These are phyloP conservation scores for Teleogryllus oceanicus DNA, from an alignment of 2,888 invertebrate species.

Conservation along the genomic window DNA sequence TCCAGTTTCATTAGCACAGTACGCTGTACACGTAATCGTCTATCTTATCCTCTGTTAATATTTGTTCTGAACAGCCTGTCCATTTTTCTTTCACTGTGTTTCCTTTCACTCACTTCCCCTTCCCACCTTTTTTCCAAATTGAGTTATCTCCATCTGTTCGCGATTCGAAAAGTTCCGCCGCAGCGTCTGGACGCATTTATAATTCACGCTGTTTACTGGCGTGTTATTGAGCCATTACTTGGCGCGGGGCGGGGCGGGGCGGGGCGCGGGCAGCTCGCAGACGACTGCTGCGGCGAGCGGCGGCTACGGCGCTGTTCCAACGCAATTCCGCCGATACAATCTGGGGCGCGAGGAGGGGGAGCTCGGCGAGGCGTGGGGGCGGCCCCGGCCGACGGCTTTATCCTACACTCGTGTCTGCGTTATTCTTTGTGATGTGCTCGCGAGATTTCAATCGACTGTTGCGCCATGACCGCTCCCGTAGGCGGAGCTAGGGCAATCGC, in stretches of 20 bases:
- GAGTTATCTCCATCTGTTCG: constrained; percentile 6
- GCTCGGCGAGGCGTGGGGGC: background rate
- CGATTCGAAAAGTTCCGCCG: background rate
- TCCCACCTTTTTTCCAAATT: background rate
- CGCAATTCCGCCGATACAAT: constrained; percentile 6
- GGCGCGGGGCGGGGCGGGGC: background rate
- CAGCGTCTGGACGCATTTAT: background rate
- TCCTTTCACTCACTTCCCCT: background rate
- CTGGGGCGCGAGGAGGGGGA: background rate
- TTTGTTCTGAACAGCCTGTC: background rate
- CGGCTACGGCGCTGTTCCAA: background rate
- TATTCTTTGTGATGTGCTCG: too few relatives aligned
- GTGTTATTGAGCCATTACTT: constrained; percentile 18
- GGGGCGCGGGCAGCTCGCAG: background rate
- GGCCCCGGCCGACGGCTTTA: too few relatives aligned
- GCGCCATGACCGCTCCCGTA: too few relatives aligned
- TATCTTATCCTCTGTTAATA: too few relatives aligned
- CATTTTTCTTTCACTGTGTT: background rate
- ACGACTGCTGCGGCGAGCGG: too few relatives aligned
- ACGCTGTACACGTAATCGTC: too few relatives aligned
- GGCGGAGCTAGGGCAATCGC: too few relatives aligned
- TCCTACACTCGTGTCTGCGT: too few relatives aligned
- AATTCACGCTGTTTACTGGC: constrained; percentile 18
- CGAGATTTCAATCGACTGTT: too few relatives aligned
- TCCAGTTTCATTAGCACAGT: too few relatives aligned